These are phyloP conservation scores for Platanista minor DNA, from an alignment of 2,113 vertebrate species.

Conservation along the genomic window DNA sequence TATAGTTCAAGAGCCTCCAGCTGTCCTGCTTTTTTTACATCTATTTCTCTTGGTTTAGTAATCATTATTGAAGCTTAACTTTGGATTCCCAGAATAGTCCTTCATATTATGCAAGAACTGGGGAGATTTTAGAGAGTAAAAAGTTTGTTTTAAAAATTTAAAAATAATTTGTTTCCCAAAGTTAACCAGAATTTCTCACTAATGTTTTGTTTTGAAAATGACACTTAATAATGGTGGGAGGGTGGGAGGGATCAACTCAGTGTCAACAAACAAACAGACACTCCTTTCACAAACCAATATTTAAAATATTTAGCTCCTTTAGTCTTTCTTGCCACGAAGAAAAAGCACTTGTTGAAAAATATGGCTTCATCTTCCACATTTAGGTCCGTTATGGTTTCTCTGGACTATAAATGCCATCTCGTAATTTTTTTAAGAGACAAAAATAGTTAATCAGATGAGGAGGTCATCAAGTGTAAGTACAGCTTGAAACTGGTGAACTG, in stretches of 20 bases:
- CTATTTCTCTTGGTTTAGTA: constrained; percentile 67
- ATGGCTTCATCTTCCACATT: background rate
- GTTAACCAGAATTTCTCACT: constrained; percentile 10
- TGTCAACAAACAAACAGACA: background rate
- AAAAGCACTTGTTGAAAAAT: background rate
- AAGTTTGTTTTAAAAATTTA: constrained; percentile 49
- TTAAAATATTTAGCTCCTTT: background rate
- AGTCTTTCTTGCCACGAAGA: background rate
- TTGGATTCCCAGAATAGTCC: constrained; percentile 54
- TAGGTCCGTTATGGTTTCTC: background rate
- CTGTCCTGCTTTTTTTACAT: constrained; percentile 86
- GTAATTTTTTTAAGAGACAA: constrained; percentile 54
- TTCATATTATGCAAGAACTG: constrained; percentile 54
- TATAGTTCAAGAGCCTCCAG: constrained; percentile 88
- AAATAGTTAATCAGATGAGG: constrained; percentile 80
- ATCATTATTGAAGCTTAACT: constrained; percentile 72
- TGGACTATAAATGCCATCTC: constrained; percentile 22
- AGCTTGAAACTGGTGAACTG: constrained; percentile 79
- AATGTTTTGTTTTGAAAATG: constrained; percentile 37
- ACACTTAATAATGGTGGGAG: constrained; percentile 17
- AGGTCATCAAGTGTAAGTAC: constrained; percentile 78
- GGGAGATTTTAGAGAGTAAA: constrained; percentile 47
- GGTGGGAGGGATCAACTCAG: background rate
- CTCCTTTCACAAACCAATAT: background rate
- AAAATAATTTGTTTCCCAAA: constrained; percentile 65